Percentiles rank a stretch among this genome's conserved stretches.
These are phyloP conservation scores for Lutjanus campechanus DNA, from an alignment of 2,797 vertebrate genomes.

Conservation along the genomic window DNA sequence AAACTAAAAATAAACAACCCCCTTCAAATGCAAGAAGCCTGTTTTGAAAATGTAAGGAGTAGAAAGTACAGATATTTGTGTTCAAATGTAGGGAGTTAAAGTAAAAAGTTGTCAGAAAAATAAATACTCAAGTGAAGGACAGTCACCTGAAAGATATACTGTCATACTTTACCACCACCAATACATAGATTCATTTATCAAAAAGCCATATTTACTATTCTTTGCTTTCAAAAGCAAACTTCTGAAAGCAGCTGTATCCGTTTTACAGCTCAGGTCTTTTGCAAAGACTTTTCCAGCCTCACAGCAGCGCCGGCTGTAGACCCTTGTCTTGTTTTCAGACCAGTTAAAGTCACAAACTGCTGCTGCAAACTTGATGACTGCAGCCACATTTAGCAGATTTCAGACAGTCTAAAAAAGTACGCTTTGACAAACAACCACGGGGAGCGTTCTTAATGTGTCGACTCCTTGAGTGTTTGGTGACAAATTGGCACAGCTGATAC, in stretches of 20 bases:
- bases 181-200: no score
- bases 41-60: no score
- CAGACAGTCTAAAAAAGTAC: slow-evolving; percentile 5
- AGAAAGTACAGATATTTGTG: no score
- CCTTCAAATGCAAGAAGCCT: no score
- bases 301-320: background rate
- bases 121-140: no score
- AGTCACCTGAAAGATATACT: no score
- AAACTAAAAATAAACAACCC: no score
- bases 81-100: no score
- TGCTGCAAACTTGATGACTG: slow-evolving; percentile 34
- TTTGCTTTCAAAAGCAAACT: background rate
- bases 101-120: no score
- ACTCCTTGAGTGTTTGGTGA: slow-evolving; percentile 38
- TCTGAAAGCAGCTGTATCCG: background rate
- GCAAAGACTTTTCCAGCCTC: background rate
- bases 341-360: slow-evolving; percentile 9
- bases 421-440: slow-evolving; percentile 43
- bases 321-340: slow-evolving; percentile 20
- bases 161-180: no score
- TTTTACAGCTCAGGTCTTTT: background rate
- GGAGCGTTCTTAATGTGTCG: slow-evolving; percentile 28
- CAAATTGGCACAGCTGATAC: slow-evolving; percentile 24
- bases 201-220: background rate
- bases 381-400: slow-evolving; percentile 38